These are phyloP conservation scores for Caranx ignobilis DNA, from an alignment of 2,113 vertebrate species.

Conservation along the genomic window DNA sequence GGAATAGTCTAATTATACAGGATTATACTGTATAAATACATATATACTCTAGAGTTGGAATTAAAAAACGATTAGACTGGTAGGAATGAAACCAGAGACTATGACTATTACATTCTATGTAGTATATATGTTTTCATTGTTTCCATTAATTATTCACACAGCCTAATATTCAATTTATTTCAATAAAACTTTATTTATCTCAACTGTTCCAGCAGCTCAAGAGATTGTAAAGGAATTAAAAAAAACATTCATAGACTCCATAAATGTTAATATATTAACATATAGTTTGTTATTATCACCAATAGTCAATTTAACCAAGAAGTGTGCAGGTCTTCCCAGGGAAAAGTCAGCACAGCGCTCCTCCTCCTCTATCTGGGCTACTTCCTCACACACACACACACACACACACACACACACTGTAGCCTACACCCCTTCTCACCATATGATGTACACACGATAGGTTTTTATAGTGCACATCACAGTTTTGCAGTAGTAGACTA, in stretches of 20 bases:
- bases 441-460: neutral
- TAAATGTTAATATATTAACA: neutral
- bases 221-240: neutral
- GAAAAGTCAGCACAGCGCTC: neutral
- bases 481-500: neutral
- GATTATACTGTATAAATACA: slow-evolving; percentile 42
- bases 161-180: neutral
- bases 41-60: slow-evolving; percentile 20
- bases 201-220: neutral
- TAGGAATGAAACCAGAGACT: slow-evolving; percentile 2
- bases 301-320: neutral
- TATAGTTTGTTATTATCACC: neutral
- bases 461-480: neutral
- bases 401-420: too few relatives aligned
- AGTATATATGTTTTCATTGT: neutral
- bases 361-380: neutral
- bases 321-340: neutral
- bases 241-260: neutral
- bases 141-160: neutral
- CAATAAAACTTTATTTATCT: neutral
- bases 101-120: neutral
- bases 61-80: slow-evolving; percentile 35
- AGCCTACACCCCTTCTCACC: slow-evolving; percentile 11
- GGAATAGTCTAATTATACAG: slow-evolving; percentile 58
- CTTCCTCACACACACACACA: too few relatives aligned